Evolutionary conservation across 2,888 invertebrate genomes (phyloP), one percentile per base, ranked within the genome.

Genomic region (Sesia bembeciformis): DNA sequence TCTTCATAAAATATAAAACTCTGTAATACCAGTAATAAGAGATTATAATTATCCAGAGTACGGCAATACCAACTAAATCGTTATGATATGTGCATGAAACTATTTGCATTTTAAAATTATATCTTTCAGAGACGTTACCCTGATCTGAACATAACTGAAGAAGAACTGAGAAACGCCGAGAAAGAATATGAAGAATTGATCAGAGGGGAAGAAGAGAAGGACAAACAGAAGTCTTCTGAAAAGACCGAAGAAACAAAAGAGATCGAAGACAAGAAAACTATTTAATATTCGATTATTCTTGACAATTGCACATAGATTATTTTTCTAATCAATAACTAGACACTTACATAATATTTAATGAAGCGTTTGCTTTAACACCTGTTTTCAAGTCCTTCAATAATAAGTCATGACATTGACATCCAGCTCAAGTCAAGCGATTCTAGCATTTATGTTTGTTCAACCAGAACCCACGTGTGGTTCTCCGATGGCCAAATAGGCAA

Each of bases 61-160:
- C 23, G 2, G 23, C 23, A 23, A 23, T 23, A 23, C 2, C 23
- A 1, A 23, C 23, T 23, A 23, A 23, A 23, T 23, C 23, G 23
- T 23, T 23, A 23, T 23, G 23, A 23, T 23, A 23, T 23, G 23
- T 23, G 23, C 23, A 23, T 23, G 23, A 23, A 23, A 23, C 23
- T 23, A 23, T 50, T 50, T 39, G 7, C 7, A 39, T 50, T 38
- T 23, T 23, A 23, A 23, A 2, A 23, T 23, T 23, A 23, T 23
- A 23, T 23, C 54, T 80, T 71, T 39, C 74, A 89, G 89, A 78
- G 66, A 61, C 82, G 87, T 4, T 89, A 78, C 57, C 89, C 89
- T 0, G 83, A 81, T 58, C 63, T 89, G 2, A 78, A 87, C 49
- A 76, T 89, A 46, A 87, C 87, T 1, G 88, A 86, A 59, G 87